These are phyloP conservation scores for Idaea straminata DNA, from an alignment of 2,888 invertebrate species.

Conservation along the genomic window DNA sequence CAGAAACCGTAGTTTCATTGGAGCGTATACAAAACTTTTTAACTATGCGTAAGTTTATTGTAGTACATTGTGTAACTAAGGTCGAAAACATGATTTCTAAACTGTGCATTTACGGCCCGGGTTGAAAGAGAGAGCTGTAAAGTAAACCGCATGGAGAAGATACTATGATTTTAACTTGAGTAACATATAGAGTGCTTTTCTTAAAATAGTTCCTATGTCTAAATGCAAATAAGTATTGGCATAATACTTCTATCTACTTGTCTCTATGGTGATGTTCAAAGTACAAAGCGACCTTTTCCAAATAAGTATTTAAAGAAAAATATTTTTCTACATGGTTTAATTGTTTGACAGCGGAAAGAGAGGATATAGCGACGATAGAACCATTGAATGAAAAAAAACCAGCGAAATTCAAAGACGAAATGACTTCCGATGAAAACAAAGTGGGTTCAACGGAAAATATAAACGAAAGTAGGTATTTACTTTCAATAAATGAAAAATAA, in stretches of 20 bases:
- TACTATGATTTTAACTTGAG: neutral
- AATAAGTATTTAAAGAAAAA: no score
- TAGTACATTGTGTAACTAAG: neutral
- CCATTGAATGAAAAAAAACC: neutral
- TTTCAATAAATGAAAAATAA: conserved; percentile 21
- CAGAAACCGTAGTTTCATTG: conserved; percentile 80
- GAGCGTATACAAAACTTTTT: conserved; percentile 80
- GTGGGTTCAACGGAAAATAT: conserved; percentile 38
- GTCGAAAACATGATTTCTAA: conserved; percentile 13
- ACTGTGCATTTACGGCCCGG: neutral
- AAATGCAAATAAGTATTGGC: no score
- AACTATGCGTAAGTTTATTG: conserved; percentile 57
- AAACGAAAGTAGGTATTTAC: conserved; percentile 22
- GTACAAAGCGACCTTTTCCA: no score
- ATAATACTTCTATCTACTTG: no score
- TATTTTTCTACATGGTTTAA: conserved; percentile 2
- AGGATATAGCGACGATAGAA: conserved; percentile 38
- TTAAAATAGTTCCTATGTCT: no score
- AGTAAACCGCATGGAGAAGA: no score
- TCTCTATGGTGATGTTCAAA: no score
- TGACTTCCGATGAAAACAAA: conserved; percentile 23
- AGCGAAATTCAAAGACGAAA: neutral
- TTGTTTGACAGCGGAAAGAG: conserved; percentile 55
- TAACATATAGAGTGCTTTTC: no score
- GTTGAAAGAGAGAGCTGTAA: no score